Evolutionary conservation across 2,888 invertebrate genomes (phyloP).

Genomic region (Hypsopygia costalis): DNA sequence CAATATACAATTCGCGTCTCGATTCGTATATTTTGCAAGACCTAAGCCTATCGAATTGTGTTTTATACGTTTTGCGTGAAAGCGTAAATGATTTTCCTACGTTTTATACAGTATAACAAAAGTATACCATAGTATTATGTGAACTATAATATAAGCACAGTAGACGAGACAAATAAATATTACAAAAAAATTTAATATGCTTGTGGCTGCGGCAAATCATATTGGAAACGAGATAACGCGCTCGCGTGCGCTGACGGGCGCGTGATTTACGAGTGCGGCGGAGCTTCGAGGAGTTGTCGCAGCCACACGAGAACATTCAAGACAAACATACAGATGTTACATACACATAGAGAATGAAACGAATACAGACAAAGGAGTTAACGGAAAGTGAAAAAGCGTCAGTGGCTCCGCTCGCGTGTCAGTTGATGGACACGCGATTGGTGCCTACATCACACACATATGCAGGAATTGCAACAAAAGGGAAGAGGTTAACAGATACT

Average conservation of each 20-base stretch:
- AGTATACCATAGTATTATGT: constrained; percentile 70
- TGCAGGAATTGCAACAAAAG: constrained; percentile 80
- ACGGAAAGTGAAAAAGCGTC: constrained; percentile 75
- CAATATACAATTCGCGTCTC: constrained; percentile 69
- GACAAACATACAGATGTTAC: constrained; percentile 81
- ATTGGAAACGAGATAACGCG: constrained; percentile 35
- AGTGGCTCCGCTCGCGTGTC: constrained; percentile 70
- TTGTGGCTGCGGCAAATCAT: constrained; percentile 70
- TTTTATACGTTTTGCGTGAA: constrained; percentile 78
- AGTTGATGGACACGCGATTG: constrained; percentile 63
- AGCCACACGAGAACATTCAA: constrained; percentile 74
- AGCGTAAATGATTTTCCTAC: constrained; percentile 81
- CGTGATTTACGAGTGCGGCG: constrained; percentile 31
- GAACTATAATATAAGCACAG: constrained; percentile 76
- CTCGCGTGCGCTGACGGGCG: constrained; percentile 28
- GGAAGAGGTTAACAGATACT: constrained; percentile 78
- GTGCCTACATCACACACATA: constrained; percentile 76
- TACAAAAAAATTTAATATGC: constrained; percentile 60
- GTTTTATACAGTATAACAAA: constrained; percentile 70
- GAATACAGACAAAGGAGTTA: constrained; percentile 78
- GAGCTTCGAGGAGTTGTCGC: constrained; percentile 52
- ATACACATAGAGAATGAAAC: constrained; percentile 82
- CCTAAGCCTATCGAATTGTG: constrained; percentile 70
- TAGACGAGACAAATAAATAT: constrained; percentile 79
- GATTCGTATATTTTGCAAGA: constrained; percentile 66